phyloP scores from a whole-genome alignment of 2,797 vertebrate species.

The Crenichthys baileyi region DNA sequence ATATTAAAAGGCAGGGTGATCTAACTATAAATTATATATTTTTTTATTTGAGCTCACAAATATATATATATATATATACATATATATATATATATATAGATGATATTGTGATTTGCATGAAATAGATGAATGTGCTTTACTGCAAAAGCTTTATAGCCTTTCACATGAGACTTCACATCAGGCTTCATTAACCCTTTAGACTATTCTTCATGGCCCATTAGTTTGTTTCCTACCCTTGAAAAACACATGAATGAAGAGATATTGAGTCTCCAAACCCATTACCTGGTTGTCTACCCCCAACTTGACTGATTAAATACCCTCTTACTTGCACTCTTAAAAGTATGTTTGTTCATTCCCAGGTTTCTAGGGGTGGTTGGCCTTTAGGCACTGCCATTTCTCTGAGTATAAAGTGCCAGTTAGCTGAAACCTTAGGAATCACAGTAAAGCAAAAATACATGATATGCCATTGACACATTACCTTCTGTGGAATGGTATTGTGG shows the following conservation, averaged over 20 bases:
- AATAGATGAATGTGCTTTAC: background rate
- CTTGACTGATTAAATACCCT: conserved; percentile 62
- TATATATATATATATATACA: background rate
- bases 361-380: conserved; percentile 70
- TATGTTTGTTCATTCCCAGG: conserved; percentile 53
- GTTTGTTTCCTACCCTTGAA: conserved; percentile 34
- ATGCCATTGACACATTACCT: conserved; percentile 75
- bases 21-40: no score
- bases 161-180: background rate
- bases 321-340: conserved; percentile 37
- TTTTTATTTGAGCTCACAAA: no score
- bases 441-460: conserved; percentile 67
- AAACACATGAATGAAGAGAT: conserved; percentile 28
- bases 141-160: conserved; percentile 21
- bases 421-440: conserved; percentile 64
- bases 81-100: background rate
- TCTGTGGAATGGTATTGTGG: conserved; percentile 46
- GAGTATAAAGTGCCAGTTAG: conserved; percentile 78
- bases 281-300: conserved; percentile 40
- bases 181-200: conserved; percentile 36
- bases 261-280: conserved; percentile 53
- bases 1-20: background rate
- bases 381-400: conserved; percentile 66
- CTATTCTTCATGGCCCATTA: conserved; percentile 42
- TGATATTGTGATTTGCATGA: conserved; percentile 5